phyloP scores from a whole-genome alignment of 2,113 vertebrate species.

The Todiramphus chloris region DNA sequence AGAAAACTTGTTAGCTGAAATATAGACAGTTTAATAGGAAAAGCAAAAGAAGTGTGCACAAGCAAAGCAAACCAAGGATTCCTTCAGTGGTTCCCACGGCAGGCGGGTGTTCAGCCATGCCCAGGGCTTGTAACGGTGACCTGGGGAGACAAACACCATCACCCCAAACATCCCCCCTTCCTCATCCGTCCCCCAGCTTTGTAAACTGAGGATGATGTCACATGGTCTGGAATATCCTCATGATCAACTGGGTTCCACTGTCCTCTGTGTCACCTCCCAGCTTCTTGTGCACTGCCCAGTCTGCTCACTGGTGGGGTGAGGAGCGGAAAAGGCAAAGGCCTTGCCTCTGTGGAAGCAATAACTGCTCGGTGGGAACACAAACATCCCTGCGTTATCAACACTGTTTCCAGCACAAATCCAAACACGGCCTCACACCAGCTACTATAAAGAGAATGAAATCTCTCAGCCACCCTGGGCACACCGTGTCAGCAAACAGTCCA shows the following conservation, averaged over 20 bases:
- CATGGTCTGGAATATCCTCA: fast-evolving
- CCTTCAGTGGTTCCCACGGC: not conserved
- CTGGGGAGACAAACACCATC: not conserved
- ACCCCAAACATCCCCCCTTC: no score
- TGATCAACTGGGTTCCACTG: not conserved
- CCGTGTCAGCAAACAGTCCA: not conserved
- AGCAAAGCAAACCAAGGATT: not conserved
- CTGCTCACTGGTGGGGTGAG: not conserved
- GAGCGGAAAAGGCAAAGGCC: not conserved
- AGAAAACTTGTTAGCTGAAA: not conserved
- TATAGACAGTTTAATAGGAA: not conserved
- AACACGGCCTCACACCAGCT: fast-evolving
- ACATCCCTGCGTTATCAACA: not conserved
- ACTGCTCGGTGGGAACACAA: not conserved
- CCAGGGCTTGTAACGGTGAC: not conserved
- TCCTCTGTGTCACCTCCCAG: not conserved
- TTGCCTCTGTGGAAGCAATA: not conserved
- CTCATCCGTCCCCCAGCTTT: not conserved
- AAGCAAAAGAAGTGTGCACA: not conserved
- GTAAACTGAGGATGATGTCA: not conserved
- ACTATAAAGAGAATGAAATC: not conserved
- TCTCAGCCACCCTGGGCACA: not conserved
- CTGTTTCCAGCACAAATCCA: not conserved
- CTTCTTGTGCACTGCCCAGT: no score
- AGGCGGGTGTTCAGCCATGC: not conserved